Evolutionary conservation across 1,140 invertebrate genomes (phyloP).

Genomic region (Rhagoletis zephyria): DNA sequence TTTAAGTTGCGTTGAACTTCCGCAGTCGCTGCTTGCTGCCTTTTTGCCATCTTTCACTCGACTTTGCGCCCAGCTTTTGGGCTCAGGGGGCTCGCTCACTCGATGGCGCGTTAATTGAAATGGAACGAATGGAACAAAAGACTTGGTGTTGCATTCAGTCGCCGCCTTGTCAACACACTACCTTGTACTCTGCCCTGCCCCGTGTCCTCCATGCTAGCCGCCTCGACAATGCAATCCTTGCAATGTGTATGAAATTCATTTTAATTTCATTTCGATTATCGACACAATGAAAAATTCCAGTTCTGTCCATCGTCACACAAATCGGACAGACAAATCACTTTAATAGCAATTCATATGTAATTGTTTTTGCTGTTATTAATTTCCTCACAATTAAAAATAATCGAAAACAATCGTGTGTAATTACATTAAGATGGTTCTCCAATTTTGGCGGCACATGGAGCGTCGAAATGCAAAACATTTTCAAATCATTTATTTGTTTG

Average conservation of each 20-base stretch:
- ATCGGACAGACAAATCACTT: conserved; percentile 32
- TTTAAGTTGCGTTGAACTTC: conserved; percentile 23
- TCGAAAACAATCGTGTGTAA: too few relatives aligned
- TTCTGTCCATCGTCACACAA: conserved; percentile 33
- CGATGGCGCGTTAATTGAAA: not conserved
- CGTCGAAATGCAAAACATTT: too few relatives aligned
- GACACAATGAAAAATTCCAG: not conserved
- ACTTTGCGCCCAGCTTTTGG: not conserved
- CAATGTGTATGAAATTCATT: not conserved
- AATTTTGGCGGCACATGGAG: too few relatives aligned
- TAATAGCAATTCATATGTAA: not conserved
- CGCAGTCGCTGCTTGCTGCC: not conserved
- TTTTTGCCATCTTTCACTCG: not conserved
- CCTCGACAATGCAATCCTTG: not conserved
- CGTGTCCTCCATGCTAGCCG: not conserved
- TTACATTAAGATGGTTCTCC: too few relatives aligned
- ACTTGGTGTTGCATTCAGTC: not conserved
- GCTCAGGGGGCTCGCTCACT: not conserved
- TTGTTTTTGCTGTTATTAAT: too few relatives aligned
- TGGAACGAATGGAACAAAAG: not conserved
- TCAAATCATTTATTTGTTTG: too few relatives aligned
- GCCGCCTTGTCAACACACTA: not conserved
- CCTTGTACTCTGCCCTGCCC: not conserved
- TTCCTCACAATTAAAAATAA: too few relatives aligned
- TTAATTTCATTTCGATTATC: not conserved